These are phyloP conservation scores for Altica lythri DNA, from an alignment of 2,888 invertebrate species.

Conservation along the genomic window DNA sequence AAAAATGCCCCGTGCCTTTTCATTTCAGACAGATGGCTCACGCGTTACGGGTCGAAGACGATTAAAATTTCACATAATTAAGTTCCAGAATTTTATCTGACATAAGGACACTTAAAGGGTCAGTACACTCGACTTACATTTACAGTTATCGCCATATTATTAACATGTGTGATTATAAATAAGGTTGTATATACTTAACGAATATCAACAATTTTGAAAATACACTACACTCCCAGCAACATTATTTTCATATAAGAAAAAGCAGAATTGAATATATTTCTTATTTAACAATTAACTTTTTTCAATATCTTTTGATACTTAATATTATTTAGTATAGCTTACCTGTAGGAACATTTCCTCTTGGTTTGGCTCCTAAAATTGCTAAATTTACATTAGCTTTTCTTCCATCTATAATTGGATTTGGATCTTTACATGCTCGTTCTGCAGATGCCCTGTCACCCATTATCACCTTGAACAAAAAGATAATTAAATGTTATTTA, in stretches of 20 bases:
- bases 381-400: conserved; percentile 99
- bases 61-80: conserved; percentile 2
- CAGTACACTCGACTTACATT: too few species aligned
- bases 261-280: neutral
- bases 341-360: conserved; percentile 85
- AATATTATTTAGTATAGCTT: conserved; percentile 57
- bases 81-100: conserved; percentile 2
- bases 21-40: conserved; percentile 8
- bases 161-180: too few species aligned
- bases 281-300: too few species aligned
- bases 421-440: conserved; percentile 95
- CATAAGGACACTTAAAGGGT: neutral
- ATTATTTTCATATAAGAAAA: too few species aligned
- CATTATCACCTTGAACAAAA: conserved; percentile 88
- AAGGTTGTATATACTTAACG: too few species aligned
- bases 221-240: too few species aligned
- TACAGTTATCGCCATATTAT: too few species aligned
- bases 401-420: conserved; percentile 97
- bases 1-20: conserved; percentile 11
- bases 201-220: too few species aligned
- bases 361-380: conserved; percentile 94
- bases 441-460: conserved; percentile 93
- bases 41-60: conserved; percentile 3
- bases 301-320: too few species aligned
- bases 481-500: too few species aligned